Evolutionary conservation across 1,140 invertebrate species (phyloP), one percentile per base, ranked within the genome.

Genomic region (Drosophila quadrilineata): DNA sequence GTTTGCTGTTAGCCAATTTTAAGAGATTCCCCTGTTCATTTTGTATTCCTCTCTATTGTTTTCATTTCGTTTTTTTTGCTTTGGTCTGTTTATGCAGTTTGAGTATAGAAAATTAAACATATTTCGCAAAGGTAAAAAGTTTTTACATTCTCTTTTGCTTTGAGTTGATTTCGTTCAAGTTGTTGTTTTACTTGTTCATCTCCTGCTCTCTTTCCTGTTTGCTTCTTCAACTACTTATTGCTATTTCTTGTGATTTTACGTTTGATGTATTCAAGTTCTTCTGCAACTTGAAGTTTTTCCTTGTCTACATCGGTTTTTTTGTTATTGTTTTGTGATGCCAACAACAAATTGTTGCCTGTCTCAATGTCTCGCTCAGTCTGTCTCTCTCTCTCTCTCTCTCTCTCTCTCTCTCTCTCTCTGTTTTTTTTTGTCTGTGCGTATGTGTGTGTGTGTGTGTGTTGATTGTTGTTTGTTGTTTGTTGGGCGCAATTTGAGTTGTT

Each of bases 91-190:
- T 38, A n/a, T 16, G 14, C 38, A 40, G n/a, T n/a, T 12, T 14
- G 21, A 14, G n/a, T 12, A 40, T 35, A 19, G 31, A 52, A 40
- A 40, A 38, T 28, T 40, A 52, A 52, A 53, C 26, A 54, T 21
- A 41, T 54, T 41, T n/a, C 22, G n/a, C n/a, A n/a, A n/a, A n/a
- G n/a, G n/a, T n/a, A n/a, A n/a, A n/a, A n/a, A n/a, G n/a, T n/a
- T n/a, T n/a, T 41, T 21, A 10, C 8, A 9, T 33, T 6, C 12
- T 14, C n/a, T 38, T 45, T 26, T 24, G n/a, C n/a, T n/a, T n/a
- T n/a, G n/a, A n/a, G n/a, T 75, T 80, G 49, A 52, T 38, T 41
- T 62, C 46, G 29, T 41, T 62, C 40, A 45, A 60, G 40, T 63
- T n/a, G n/a, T n/a, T n/a, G n/a, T 63, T 40, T 65, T 19, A 19